Conservation (phyloP, 92 coral and sea anemone genomes). For the Hydrozoanthus gracilis region DNA sequence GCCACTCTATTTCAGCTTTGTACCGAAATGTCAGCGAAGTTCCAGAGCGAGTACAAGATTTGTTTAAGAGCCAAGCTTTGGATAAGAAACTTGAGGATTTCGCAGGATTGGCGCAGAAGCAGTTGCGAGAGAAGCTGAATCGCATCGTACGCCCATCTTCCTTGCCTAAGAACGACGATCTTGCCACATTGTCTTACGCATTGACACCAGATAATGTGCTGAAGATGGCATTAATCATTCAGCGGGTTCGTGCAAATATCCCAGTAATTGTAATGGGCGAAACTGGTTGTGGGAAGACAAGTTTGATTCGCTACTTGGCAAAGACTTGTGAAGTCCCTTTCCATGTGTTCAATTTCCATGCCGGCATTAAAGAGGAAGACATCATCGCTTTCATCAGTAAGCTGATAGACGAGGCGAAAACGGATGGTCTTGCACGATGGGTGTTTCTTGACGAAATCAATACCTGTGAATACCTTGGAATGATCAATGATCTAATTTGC, state of each 20-base stretch:
- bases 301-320: slow-evolving; percentile 93
- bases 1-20: slow-evolving; percentile 83
- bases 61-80: slow-evolving; percentile 78
- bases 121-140: slow-evolving; percentile 82
- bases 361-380: slow-evolving; percentile 80
- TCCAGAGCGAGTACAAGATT: slow-evolving; percentile 73
- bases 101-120: slow-evolving; percentile 70
- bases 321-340: slow-evolving; percentile 78
- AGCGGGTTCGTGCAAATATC: slow-evolving; percentile 84
- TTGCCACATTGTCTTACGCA: slow-evolving; percentile 69
- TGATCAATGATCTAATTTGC: slow-evolving; percentile 86
- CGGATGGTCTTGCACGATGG: slow-evolving; percentile 68
- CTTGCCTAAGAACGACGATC: slow-evolving; percentile 24
- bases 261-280: slow-evolving; percentile 98
- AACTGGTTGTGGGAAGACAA: slow-evolving; percentile 98
- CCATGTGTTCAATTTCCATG: slow-evolving; percentile 85
- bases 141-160: slow-evolving; percentile 74
- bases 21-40: slow-evolving; percentile 75
- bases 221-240: slow-evolving; percentile 93
- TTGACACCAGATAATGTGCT: slow-evolving; percentile 93
- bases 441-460: slow-evolving; percentile 95
- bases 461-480: slow-evolving; percentile 95
- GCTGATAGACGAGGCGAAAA: slow-evolving; percentile 62
- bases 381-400: slow-evolving; percentile 62
- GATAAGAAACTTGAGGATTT: slow-evolving; percentile 83